Evolutionary conservation across 2,888 invertebrate species (phyloP), one percentile per base, ranked within the genome.

Genomic region (Ophioninae sp.): DNA sequence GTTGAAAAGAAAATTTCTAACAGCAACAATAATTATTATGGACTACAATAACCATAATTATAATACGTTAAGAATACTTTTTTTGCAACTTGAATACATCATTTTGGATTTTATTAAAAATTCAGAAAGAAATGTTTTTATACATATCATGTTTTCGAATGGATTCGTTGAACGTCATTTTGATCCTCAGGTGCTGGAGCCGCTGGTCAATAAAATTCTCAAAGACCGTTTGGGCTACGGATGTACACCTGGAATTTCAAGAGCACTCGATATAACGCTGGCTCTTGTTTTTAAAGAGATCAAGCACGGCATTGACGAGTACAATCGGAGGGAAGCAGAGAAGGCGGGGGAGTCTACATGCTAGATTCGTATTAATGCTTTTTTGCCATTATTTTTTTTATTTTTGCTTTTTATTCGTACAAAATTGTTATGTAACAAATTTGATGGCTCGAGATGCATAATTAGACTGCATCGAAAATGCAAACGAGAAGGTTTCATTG

Each of bases 211-310:
- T n/a, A 21, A 69, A 50, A 69, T 80, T 50, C 23, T 83, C 6
- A 77, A 80, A n/a, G 67, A 10, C 64, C 73, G 90, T 79, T 88
- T 94, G 44, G 94, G 93, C 37, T 86, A 89, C 2, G 92, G 92
- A 82, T 93, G 93, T 82, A 93, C 93, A 0, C 86, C 91, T 70
- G 92, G 92, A 83, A 92, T 91, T 1, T 90, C 90, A 13, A 91
- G 91, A 30, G 94, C 94, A 6, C 85, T 94, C 77, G 91, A 93
- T 41, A 91, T 91, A 0, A 90, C 89, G 3, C 90, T 91, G 85
- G 86, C 86, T 37, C 89, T 90, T 78, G 90, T 93, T 23, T 90
- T 88, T 74, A 88, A 89, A 78, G 87, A 65, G 65, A 59, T 83
- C 3, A 83, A 80, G n/a, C 2, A 50, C 8, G 77, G 73, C 23